Evolutionary conservation across 1,140 invertebrate species (phyloP).

Genomic region (Bombus consobrinus): DNA sequence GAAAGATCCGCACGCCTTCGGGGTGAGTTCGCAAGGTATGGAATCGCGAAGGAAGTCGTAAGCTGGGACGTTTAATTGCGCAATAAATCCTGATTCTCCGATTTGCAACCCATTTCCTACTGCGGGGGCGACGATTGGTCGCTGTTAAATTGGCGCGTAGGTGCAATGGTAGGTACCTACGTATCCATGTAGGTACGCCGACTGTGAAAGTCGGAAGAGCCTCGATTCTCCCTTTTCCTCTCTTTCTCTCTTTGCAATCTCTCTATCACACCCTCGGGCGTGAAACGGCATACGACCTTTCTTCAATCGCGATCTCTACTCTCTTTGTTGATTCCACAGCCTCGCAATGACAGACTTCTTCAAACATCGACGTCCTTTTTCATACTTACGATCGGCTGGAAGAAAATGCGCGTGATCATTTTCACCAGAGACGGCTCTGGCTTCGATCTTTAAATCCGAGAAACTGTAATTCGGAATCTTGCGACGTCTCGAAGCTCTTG

Average conservation of each 20-base stretch:
- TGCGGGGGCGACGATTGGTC: constrained; percentile 80
- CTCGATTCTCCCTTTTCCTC: constrained; percentile 48
- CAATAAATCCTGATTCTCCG: constrained; percentile 82
- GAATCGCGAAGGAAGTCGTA: constrained; percentile 76
- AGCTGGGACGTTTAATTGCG: constrained; percentile 79
- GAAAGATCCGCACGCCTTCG: constrained; percentile 58
- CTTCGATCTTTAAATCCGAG: no score
- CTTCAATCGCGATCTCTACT: constrained; percentile 11
- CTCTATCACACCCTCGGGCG: constrained; percentile 33
- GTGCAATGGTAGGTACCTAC: constrained; percentile 77
- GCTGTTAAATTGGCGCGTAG: constrained; percentile 80
- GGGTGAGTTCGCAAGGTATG: constrained; percentile 62
- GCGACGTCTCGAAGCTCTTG: no score
- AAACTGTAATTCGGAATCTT: no score
- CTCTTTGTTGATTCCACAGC: not conserved
- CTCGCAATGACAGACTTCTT: not conserved
- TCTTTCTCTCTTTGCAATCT: constrained; percentile 16
- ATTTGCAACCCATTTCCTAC: constrained; percentile 82
- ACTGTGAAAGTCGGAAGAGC: constrained; percentile 81
- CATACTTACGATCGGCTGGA: no score
- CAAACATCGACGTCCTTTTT: no score
- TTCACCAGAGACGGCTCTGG: no score
- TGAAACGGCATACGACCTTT: constrained; percentile 47
- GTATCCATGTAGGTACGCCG: constrained; percentile 74
- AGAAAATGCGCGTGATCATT: no score